Percentiles rank a stretch among this genome's conserved stretches.
Conservation (phyloP, 2,113 vertebrate species). For the Pomatorhinus ruficollis region DNA sequence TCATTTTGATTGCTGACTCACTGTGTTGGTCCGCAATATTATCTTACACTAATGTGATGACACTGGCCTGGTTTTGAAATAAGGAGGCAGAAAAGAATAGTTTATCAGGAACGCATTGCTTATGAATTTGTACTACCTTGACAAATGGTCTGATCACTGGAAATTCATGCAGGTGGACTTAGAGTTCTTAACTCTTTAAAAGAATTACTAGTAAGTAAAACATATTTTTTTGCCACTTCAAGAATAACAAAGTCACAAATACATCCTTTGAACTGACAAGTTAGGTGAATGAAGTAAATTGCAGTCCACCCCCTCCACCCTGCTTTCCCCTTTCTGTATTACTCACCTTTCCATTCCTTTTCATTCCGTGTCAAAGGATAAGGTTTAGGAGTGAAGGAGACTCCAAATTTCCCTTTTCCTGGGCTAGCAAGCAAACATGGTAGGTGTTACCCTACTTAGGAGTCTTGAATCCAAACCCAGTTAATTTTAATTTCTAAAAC, state of each 20-base stretch:
- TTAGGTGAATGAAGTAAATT: neutral
- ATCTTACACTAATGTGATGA: neutral
- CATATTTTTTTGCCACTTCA: neutral
- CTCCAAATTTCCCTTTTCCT: neutral
- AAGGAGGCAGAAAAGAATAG: neutral
- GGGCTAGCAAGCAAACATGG: neutral
- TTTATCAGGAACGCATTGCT: neutral
- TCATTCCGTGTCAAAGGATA: neutral
- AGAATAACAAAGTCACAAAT: neutral
- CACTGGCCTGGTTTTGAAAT: neutral
- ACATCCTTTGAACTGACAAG: neutral
- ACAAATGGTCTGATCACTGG: neutral
- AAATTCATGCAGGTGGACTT: neutral
- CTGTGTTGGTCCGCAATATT: constrained; percentile 3
- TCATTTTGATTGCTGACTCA: constrained; percentile 61
- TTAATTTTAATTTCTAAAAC: neutral
- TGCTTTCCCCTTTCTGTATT: rapidly evolving
- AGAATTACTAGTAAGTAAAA: neutral
- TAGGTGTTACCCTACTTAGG: neutral
- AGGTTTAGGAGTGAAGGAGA: neutral
- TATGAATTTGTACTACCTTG: neutral
- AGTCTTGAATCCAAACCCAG: neutral
- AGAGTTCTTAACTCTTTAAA: neutral
- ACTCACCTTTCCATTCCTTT: neutral
- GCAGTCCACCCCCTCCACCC: rapidly evolving